phyloP scores from a whole-genome alignment of 1,140 invertebrate species.

The Argopecten irradians region DNA sequence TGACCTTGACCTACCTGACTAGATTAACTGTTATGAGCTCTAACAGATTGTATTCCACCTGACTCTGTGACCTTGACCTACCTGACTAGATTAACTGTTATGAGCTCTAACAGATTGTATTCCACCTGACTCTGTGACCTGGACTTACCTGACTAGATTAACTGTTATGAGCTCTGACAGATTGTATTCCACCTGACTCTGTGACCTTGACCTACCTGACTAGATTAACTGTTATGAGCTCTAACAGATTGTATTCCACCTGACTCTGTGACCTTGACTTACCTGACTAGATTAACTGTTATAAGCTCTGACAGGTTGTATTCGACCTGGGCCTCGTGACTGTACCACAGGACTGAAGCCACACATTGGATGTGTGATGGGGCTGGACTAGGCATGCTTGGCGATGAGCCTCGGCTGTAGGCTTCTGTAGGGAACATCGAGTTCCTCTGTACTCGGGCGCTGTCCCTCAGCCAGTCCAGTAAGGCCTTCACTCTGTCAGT shows the following conservation, averaged over 20 bases:
- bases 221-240: slow-evolving; percentile 68
- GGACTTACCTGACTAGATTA: too few relatives aligned
- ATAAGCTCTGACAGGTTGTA: slow-evolving; percentile 76
- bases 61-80: too few relatives aligned
- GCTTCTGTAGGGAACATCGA: slow-evolving; percentile 51
- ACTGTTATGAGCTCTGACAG: too few relatives aligned
- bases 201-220: slow-evolving; percentile 71
- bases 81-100: too few relatives aligned
- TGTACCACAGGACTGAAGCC: slow-evolving; percentile 89
- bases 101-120: too few relatives aligned
- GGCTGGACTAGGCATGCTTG: slow-evolving; percentile 65
- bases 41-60: too few relatives aligned
- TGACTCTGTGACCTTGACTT: slow-evolving; percentile 76
- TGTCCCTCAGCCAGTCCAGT: slow-evolving; percentile 82
- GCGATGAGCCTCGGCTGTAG: slow-evolving; percentile 56
- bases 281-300: slow-evolving; percentile 72
- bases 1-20: too few relatives aligned
- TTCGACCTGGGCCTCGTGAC: slow-evolving; percentile 81
- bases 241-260: slow-evolving; percentile 79
- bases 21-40: too few relatives aligned
- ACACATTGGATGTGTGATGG: slow-evolving; percentile 83
- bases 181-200: too few relatives aligned
- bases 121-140: too few relatives aligned
- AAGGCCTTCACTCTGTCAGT: slow-evolving; percentile 79
- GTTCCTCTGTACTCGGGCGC: slow-evolving; percentile 75